Conservation (phyloP, 2,888 invertebrate species). For the Stenurella melanura region DNA sequence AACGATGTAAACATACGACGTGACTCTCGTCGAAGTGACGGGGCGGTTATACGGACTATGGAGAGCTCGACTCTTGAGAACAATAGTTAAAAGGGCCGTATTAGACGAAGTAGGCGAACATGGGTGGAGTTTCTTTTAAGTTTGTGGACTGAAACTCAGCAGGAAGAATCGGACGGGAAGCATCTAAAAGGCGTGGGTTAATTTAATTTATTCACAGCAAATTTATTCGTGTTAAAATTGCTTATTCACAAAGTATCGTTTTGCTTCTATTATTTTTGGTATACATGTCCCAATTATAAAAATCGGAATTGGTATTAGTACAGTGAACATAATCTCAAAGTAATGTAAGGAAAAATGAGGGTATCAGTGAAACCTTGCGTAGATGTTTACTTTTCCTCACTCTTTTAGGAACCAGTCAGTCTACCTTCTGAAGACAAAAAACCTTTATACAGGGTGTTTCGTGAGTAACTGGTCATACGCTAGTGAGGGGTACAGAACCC, state of each 20-base stretch:
- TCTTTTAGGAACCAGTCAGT: too few species aligned
- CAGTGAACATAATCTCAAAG: too few species aligned
- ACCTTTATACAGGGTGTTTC: too few species aligned
- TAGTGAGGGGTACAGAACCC: too few species aligned
- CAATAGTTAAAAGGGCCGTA: conserved; percentile 33
- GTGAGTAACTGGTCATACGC: too few species aligned
- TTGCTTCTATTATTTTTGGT: too few species aligned
- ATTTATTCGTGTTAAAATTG: background rate
- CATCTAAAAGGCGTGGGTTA: conserved; percentile 3
- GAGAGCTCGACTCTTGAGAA: conserved; percentile 3
- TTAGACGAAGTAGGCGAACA: conserved; percentile 27
- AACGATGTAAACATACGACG: conserved; percentile 39
- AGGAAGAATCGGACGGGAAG: conserved; percentile 14
- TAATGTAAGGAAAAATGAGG: too few species aligned
- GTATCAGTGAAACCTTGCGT: too few species aligned
- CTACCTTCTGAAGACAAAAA: too few species aligned
- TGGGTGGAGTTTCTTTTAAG: conserved; percentile 18
- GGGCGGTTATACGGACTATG: background rate
- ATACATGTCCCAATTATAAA: too few species aligned
- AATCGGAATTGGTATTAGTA: too few species aligned
- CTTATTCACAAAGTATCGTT: background rate
- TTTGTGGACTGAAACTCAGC: background rate
- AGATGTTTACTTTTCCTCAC: too few species aligned
- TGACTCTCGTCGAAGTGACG: conserved; percentile 16
- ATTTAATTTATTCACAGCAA: background rate